Evolutionary conservation across 2,888 invertebrate species (phyloP).

Genomic region (Drosophila prolongata): DNA sequence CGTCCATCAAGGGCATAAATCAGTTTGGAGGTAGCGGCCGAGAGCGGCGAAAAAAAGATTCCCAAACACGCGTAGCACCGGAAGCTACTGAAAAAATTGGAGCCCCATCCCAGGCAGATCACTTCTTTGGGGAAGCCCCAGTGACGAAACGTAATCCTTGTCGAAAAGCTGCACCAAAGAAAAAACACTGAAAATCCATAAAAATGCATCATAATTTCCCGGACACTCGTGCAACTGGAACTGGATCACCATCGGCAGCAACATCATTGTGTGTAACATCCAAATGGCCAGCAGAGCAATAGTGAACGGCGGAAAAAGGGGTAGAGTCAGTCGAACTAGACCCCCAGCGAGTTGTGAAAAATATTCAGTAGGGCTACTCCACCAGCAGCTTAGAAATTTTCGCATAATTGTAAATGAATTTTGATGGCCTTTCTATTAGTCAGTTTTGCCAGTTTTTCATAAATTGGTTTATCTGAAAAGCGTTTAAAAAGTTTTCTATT

Average conservation of each 20-base stretch:
- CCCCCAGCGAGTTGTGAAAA: conserved; percentile 9
- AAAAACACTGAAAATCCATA: conserved; percentile 85
- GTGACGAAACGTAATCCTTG: conserved; percentile 69
- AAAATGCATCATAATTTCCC: conserved; percentile 84
- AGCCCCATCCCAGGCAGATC: conserved; percentile 26
- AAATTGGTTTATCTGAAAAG: too few species aligned
- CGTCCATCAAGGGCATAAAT: conserved; percentile 83
- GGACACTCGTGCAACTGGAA: conserved; percentile 47
- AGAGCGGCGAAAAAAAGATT: conserved; percentile 22
- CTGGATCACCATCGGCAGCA: conserved; percentile 63
- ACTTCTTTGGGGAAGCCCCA: conserved; percentile 26
- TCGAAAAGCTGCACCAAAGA: conserved; percentile 61
- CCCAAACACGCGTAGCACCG: conserved; percentile 52
- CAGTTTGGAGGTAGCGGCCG: conserved; percentile 72
- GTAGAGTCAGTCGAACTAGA: conserved; percentile 17
- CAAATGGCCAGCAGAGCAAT: conserved; percentile 10
- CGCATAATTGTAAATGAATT: background rate
- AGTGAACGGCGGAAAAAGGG: conserved; percentile 8
- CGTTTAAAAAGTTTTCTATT: too few species aligned
- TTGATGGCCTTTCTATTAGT: too few species aligned
- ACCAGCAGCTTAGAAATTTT: background rate
- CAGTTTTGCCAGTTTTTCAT: too few species aligned
- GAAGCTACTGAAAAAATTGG: conserved; percentile 58
- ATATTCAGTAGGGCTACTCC: conserved; percentile 42
- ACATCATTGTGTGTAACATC: conserved; percentile 27